These are phyloP conservation scores for Neotragus moschatus DNA, from an alignment of 2,113 vertebrate species.

Conservation along the genomic window DNA sequence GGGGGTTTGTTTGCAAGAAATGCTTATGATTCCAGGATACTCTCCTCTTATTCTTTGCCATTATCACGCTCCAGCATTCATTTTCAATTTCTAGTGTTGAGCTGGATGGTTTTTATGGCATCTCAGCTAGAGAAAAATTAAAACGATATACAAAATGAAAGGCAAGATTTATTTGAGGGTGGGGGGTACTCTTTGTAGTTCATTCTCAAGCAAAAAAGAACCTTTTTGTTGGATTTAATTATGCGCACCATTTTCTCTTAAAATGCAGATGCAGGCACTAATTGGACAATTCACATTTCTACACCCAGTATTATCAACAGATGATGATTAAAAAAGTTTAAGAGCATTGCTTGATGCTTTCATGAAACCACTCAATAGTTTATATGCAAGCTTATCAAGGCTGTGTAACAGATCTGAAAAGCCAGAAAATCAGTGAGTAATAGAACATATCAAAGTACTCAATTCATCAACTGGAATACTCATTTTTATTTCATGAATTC, in stretches of 20 bases:
- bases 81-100: slow-evolving; percentile 54
- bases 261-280: slow-evolving; percentile 10
- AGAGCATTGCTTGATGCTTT: slow-evolving; percentile 28
- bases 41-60: slow-evolving; percentile 10
- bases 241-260: slow-evolving; percentile 22
- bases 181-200: background rate
- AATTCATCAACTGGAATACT: slow-evolving; percentile 44
- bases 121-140: slow-evolving; percentile 22
- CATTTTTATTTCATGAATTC: slow-evolving; percentile 50
- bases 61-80: slow-evolving; percentile 28
- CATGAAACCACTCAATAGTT: background rate
- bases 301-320: slow-evolving; percentile 43
- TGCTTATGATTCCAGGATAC: background rate
- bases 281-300: slow-evolving; percentile 14
- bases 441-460: slow-evolving; percentile 55
- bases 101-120: slow-evolving; percentile 50
- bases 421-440: slow-evolving; percentile 37
- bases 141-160: slow-evolving; percentile 40
- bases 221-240: slow-evolving; percentile 37
- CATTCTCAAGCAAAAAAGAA: background rate
- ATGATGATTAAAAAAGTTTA: slow-evolving; percentile 17
- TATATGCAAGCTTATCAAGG: slow-evolving; percentile 24
- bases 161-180: slow-evolving; percentile 19
- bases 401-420: slow-evolving; percentile 58
- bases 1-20: slow-evolving; percentile 40